These are phyloP conservation scores for Pollenia amentaria DNA, from an alignment of 2,888 invertebrate species.

Conservation along the genomic window DNA sequence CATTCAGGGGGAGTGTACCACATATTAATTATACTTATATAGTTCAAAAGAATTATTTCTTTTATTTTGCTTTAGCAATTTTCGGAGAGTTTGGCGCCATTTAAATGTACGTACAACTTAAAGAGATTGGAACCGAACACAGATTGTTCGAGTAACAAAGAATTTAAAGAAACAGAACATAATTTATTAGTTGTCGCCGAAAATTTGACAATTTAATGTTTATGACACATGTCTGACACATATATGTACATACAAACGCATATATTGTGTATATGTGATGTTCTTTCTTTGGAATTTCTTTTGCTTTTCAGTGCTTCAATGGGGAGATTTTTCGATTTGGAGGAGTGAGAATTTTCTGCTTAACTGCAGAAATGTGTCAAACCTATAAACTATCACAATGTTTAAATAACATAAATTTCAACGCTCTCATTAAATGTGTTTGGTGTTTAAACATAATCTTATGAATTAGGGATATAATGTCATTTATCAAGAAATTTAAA, in stretches of 20 bases:
- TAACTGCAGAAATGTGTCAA: conserved; percentile 73
- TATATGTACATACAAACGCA: not conserved
- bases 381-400: conserved; percentile 73
- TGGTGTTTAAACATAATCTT: conserved; percentile 25
- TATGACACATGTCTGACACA: conserved; percentile 76
- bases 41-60: conserved; percentile 64
- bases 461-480: conserved; percentile 54
- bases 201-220: conserved; percentile 83
- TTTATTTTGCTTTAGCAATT: conserved; percentile 23
- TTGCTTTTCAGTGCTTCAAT: not conserved
- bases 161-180: conserved; percentile 75
- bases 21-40: conserved; percentile 58
- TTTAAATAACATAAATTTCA: conserved; percentile 82
- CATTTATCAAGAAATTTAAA: conserved; percentile 67
- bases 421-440: conserved; percentile 79
- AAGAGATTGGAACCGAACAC: conserved; percentile 24
- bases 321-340: conserved; percentile 45
- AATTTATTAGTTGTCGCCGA: conserved; percentile 84
- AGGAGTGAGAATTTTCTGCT: conserved; percentile 75
- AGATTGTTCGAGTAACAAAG: conserved; percentile 15
- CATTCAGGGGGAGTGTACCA: conserved; percentile 51
- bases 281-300: not conserved
- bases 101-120: conserved; percentile 75
- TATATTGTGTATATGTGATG: not conserved
- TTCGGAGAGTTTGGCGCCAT: conserved; percentile 80